Evolutionary conservation across 2,888 invertebrate genomes (phyloP).

Genomic region (Hypsopygia costalis): DNA sequence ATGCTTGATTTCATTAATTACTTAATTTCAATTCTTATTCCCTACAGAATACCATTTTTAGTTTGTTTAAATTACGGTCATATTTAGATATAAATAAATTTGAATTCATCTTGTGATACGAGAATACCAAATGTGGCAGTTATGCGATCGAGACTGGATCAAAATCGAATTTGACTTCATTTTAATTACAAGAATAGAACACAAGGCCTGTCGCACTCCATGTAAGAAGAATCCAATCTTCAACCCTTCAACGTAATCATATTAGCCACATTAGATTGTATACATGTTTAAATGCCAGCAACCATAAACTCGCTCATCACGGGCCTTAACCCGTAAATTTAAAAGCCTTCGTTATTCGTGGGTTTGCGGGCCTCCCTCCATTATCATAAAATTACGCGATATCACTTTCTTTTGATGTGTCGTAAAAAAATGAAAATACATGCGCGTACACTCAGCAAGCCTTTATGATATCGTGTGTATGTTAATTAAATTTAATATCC

Average conservation of each 20-base stretch:
- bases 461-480: slow-evolving; percentile 28
- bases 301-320: slow-evolving; percentile 64
- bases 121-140: no score
- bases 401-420: slow-evolving; percentile 78
- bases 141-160: no score
- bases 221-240: neutral
- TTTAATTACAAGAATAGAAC: no score
- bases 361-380: slow-evolving; percentile 58
- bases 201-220: no score
- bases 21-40: no score
- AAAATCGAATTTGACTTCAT: no score
- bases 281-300: slow-evolving; percentile 54
- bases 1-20: no score
- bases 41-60: no score
- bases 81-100: no score
- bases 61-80: no score
- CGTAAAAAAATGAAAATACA: slow-evolving; percentile 66
- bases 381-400: slow-evolving; percentile 76
- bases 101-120: no score
- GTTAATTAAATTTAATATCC: slow-evolving; percentile 33
- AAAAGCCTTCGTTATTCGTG: slow-evolving; percentile 65
- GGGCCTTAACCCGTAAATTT: slow-evolving; percentile 64
- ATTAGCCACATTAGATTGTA: slow-evolving; percentile 25
- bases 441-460: slow-evolving; percentile 36
- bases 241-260: slow-evolving; percentile 16